These are phyloP conservation scores for Nymphalis io DNA, from an alignment of 1,140 invertebrate genomes.

Conservation along the genomic window DNA sequence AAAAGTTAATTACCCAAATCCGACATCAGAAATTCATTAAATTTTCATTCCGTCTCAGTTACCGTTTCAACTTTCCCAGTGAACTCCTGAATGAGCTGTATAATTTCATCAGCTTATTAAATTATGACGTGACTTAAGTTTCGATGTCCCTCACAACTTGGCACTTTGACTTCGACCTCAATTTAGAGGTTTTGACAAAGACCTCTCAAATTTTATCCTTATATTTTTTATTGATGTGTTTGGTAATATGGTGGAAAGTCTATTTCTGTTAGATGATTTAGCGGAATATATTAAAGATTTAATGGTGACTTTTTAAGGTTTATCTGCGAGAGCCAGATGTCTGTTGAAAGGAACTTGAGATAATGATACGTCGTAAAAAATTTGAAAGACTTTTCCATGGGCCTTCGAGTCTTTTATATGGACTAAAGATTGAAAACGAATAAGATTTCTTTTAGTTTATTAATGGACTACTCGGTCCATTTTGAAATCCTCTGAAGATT, in stretches of 20 bases:
- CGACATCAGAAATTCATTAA: slow-evolving; percentile 15
- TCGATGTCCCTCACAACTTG: slow-evolving; percentile 22
- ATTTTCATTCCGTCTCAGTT: slow-evolving; percentile 1
- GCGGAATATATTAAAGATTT: slow-evolving; percentile 19
- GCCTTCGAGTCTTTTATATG: not conserved
- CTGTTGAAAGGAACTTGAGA: slow-evolving; percentile 6
- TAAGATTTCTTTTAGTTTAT: not conserved
- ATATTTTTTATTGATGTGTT: slow-evolving; percentile 12
- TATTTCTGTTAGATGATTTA: slow-evolving; percentile 21
- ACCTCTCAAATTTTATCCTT: slow-evolving; percentile 6
- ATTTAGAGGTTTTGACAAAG: slow-evolving; percentile 17
- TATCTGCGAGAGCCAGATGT: slow-evolving; percentile 9
- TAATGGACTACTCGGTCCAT: slow-evolving; percentile 1
- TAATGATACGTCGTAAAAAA: slow-evolving; percentile 25
- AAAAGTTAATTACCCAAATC: slow-evolving; percentile 18
- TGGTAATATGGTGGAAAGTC: not conserved
- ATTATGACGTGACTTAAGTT: slow-evolving; percentile 28
- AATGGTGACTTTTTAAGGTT: slow-evolving; percentile 8
- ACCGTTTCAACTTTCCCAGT: slow-evolving; percentile 13
- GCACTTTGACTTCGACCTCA: slow-evolving; percentile 16
- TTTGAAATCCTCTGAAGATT: not conserved
- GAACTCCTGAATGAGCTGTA: slow-evolving; percentile 21
- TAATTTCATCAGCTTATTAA: slow-evolving; percentile 22
- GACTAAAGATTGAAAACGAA: not conserved
- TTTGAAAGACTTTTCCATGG: slow-evolving; percentile 5